phyloP scores from a whole-genome alignment of 1,140 invertebrate genomes.

The Amyelois transitella region DNA sequence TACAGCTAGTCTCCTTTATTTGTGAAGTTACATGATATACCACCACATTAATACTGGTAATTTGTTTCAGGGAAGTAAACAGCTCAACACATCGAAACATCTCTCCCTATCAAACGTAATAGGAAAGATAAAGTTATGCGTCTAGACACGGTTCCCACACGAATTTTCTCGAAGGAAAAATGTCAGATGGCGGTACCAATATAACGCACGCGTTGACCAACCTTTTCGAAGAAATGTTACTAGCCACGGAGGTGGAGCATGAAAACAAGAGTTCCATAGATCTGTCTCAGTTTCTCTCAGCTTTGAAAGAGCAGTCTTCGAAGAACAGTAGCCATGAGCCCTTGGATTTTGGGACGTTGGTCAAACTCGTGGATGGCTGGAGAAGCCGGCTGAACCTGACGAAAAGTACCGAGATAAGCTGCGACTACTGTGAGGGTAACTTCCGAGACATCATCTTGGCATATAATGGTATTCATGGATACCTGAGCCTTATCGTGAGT shows the following conservation, averaged over 20 bases:
- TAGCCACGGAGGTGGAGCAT: slow-evolving; percentile 36
- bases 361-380: slow-evolving; percentile 57
- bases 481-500: slow-evolving; percentile 68
- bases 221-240: slow-evolving; percentile 58
- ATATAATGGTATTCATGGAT: slow-evolving; percentile 70
- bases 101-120: not conserved
- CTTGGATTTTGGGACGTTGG: slow-evolving; percentile 51
- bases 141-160: not conserved
- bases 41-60: not conserved
- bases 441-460: slow-evolving; percentile 54
- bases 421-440: slow-evolving; percentile 60
- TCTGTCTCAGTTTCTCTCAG: slow-evolving; percentile 45
- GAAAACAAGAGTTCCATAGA: slow-evolving; percentile 42
- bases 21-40: not conserved
- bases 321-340: slow-evolving; percentile 41
- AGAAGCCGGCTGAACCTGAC: slow-evolving; percentile 47
- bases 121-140: not conserved
- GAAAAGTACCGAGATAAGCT: slow-evolving; percentile 36
- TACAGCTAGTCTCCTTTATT: not conserved
- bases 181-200: slow-evolving; percentile 42
- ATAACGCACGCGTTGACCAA: slow-evolving; percentile 56
- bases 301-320: slow-evolving; percentile 40
- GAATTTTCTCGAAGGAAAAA: slow-evolving; percentile 20
- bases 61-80: slow-evolving; percentile 1
- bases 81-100: not conserved